phyloP scores from a whole-genome alignment of 2,888 invertebrate genomes.

The Osmoderma eremita region DNA sequence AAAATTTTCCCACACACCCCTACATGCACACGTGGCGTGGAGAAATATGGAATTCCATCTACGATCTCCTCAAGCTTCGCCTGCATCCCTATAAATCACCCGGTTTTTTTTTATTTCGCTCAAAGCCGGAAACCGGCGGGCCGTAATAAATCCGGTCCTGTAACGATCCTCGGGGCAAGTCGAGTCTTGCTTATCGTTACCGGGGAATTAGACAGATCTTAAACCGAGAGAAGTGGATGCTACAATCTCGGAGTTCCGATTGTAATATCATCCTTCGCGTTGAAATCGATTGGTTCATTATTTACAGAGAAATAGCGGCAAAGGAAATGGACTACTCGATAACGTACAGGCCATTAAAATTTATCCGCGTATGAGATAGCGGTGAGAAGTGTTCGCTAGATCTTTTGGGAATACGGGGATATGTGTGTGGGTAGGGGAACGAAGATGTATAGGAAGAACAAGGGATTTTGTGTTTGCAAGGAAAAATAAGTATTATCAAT shows the following conservation, averaged over 20 bases:
- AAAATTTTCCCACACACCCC: too few relatives aligned
- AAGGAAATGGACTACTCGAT: conserved; percentile 42
- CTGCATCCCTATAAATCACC: too few relatives aligned
- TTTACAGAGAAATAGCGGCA: conserved; percentile 44
- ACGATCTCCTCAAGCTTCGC: not conserved
- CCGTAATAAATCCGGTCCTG: conserved; percentile 15
- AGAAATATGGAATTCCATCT: too few relatives aligned
- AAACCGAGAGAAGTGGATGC: not conserved
- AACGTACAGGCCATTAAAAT: conserved; percentile 33
- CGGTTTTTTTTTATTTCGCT: not conserved
- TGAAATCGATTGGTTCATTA: conserved; percentile 46
- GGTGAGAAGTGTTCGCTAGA: not conserved
- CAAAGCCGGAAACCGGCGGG: not conserved
- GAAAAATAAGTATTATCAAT: too few relatives aligned
- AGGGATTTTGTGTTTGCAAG: conserved; percentile 2
- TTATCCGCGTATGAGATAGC: conserved; percentile 30
- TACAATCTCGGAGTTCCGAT: not conserved
- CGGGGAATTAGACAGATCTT: not conserved
- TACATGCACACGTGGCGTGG: too few relatives aligned
- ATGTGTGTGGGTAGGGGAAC: not conserved
- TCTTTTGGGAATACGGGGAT: not conserved
- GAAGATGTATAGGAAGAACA: not conserved
- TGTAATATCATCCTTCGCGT: conserved; percentile 32
- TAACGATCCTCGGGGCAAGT: not conserved
- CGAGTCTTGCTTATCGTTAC: conserved; percentile 18